phyloP scores from a whole-genome alignment of 2,113 vertebrate genomes.

The Paralichthys olivaceus region DNA sequence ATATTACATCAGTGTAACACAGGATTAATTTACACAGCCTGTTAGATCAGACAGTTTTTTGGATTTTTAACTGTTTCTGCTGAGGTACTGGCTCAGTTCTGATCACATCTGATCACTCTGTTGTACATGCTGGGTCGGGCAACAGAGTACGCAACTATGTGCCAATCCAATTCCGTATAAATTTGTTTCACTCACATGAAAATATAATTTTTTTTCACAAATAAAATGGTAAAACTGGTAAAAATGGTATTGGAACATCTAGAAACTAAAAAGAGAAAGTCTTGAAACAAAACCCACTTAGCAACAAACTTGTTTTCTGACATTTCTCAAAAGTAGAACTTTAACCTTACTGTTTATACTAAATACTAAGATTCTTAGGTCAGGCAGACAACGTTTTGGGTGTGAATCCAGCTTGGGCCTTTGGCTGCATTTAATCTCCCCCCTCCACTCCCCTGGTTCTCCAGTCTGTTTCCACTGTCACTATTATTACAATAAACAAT shows the following conservation, averaged over 20 bases:
- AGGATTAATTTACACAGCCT: constrained; percentile 1
- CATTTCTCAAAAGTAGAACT: background rate
- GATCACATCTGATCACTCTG: constrained; percentile 35
- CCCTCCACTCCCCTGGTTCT: background rate
- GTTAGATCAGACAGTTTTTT: background rate
- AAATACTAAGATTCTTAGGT: background rate
- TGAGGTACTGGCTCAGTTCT: constrained; percentile 15
- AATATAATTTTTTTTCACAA: too few relatives aligned
- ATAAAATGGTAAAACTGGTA: too few relatives aligned
- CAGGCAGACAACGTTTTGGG: background rate
- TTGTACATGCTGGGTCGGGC: too few relatives aligned
- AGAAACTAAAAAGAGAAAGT: background rate
- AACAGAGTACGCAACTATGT: too few relatives aligned
- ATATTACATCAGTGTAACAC: constrained; percentile 12
- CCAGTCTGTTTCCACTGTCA: background rate
- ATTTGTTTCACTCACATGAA: too few relatives aligned
- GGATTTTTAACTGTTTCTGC: background rate
- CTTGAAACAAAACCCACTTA: background rate
- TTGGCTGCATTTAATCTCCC: background rate
- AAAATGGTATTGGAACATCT: too few relatives aligned
- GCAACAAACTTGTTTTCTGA: background rate
- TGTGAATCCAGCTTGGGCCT: background rate
- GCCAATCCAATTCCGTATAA: too few relatives aligned
- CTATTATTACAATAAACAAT: background rate
- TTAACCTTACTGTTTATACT: too few relatives aligned